Evolutionary conservation across 2,888 invertebrate genomes (phyloP).

Genomic region (Drosophila engyochracea): DNA sequence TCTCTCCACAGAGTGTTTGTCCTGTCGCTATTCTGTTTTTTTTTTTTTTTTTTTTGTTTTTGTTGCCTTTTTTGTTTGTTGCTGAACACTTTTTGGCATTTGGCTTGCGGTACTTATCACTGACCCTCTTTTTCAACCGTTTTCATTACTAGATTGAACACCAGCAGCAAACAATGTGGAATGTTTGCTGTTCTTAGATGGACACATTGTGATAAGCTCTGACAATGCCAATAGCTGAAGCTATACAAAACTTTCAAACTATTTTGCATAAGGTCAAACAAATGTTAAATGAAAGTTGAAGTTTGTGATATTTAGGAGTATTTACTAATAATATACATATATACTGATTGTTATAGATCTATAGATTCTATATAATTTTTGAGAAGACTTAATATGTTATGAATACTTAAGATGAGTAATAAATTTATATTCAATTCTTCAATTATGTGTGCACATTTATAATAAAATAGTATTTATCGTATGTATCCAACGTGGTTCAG

Average conservation of each 20-base stretch:
- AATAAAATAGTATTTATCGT: not conserved
- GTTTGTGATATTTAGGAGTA: not conserved
- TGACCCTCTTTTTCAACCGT: constrained; percentile 12
- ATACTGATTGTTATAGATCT: not conserved
- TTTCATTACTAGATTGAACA: constrained; percentile 72
- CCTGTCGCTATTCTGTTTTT: constrained; percentile 23
- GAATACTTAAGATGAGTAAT: not conserved
- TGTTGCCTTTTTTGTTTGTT: not conserved
- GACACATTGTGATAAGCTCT: constrained; percentile 56
- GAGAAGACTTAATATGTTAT: not conserved
- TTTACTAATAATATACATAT: not conserved
- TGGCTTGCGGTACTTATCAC: constrained; percentile 66
- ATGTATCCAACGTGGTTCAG: not conserved
- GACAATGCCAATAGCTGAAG: constrained; percentile 40
- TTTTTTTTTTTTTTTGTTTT: too few relatives aligned
- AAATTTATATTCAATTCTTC: not conserved
- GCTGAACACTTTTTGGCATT: constrained; percentile 63
- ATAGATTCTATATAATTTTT: too few relatives aligned
- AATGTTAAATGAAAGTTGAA: not conserved
- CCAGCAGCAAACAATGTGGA: constrained; percentile 52
- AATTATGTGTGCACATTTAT: not conserved
- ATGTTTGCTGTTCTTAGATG: constrained; percentile 54
- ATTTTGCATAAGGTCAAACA: constrained; percentile 16
- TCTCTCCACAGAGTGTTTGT: constrained; percentile 11
- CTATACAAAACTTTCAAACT: constrained; percentile 3